Evolutionary conservation across 2,888 invertebrate species (phyloP).

Genomic region (Zaprionus obscuricornis): DNA sequence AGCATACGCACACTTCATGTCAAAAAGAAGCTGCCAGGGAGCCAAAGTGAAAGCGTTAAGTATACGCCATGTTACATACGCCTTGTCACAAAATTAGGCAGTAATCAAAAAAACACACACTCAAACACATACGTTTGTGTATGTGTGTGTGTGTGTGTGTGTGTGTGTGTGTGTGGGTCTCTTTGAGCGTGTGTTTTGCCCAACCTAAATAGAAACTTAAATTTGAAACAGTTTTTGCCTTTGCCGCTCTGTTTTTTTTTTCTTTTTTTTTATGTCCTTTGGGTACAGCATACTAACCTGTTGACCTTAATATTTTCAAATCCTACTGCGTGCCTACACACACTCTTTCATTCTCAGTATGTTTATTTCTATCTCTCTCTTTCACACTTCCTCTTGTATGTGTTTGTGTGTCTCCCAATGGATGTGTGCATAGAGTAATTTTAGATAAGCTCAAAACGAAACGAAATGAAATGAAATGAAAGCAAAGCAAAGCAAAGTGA

Average conservation of each 20-base stretch:
- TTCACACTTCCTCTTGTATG: conserved; percentile 10
- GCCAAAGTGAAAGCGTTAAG: conserved; percentile 56
- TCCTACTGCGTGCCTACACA: conserved; percentile 64
- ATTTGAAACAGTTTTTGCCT: conserved; percentile 71
- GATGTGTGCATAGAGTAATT: conserved; percentile 61
- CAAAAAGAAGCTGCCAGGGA: conserved; percentile 55
- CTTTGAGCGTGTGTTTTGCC: conserved; percentile 44
- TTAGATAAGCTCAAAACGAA: conserved; percentile 70
- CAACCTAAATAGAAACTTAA: conserved; percentile 62
- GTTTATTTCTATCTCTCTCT: conserved; percentile 22
- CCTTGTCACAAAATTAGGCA: conserved; percentile 73
- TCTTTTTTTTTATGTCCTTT: conserved; percentile 66
- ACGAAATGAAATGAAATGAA: conserved; percentile 48
- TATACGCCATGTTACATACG: conserved; percentile 64
- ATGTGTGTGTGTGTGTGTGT: conserved; percentile 8
- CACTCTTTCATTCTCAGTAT: neutral
- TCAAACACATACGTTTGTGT: conserved; percentile 8
- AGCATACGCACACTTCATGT: conserved; percentile 47
- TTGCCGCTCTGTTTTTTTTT: conserved; percentile 40
- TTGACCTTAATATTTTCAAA: conserved; percentile 77
- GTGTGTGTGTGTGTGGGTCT: conserved; percentile 28
- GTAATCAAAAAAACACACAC: conserved; percentile 71
- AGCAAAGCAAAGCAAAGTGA: conserved; percentile 49
- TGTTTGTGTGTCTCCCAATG: conserved; percentile 12
- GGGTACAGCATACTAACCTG: conserved; percentile 74